These are phyloP conservation scores for Choloepus hoffmanni DNA, from an alignment of 2,113 vertebrate genomes.

Conservation along the genomic window DNA sequence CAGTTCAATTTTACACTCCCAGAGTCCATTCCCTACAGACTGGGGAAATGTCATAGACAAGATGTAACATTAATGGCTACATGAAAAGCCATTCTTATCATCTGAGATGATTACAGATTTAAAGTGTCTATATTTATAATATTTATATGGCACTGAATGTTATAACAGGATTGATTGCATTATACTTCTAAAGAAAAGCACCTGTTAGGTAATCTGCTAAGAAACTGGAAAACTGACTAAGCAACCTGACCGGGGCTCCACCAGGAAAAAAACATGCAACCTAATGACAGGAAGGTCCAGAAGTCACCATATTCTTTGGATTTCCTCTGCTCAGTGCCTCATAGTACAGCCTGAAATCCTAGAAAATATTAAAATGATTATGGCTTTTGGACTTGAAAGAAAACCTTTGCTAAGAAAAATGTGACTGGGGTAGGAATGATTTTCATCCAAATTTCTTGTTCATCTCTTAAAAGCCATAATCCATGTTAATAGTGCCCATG, in stretches of 20 bases:
- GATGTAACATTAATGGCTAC: neutral
- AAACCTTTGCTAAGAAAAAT: neutral
- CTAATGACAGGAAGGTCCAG: neutral
- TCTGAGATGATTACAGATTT: neutral
- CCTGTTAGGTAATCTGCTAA: neutral
- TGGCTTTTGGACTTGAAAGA: neutral
- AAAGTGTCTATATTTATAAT: neutral
- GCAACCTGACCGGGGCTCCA: neutral
- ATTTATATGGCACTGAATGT: neutral
- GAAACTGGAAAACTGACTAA: slow-evolving; percentile 23
- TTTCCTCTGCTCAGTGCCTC: neutral
- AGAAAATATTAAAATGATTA: neutral
- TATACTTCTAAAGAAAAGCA: slow-evolving; percentile 26
- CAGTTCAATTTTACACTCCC: neutral
- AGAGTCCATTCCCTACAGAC: neutral
- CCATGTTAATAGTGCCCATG: neutral
- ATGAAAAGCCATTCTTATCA: neutral
- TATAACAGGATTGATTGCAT: neutral
- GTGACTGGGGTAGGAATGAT: neutral
- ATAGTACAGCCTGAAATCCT: neutral
- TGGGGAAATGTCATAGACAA: neutral
- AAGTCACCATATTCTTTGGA: neutral
- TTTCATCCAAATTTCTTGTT: slow-evolving; percentile 14
- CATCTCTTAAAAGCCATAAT: neutral
- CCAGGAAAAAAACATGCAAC: neutral